These are phyloP conservation scores for Encarsia formosa DNA, from an alignment of 2,888 invertebrate species.

Conservation along the genomic window DNA sequence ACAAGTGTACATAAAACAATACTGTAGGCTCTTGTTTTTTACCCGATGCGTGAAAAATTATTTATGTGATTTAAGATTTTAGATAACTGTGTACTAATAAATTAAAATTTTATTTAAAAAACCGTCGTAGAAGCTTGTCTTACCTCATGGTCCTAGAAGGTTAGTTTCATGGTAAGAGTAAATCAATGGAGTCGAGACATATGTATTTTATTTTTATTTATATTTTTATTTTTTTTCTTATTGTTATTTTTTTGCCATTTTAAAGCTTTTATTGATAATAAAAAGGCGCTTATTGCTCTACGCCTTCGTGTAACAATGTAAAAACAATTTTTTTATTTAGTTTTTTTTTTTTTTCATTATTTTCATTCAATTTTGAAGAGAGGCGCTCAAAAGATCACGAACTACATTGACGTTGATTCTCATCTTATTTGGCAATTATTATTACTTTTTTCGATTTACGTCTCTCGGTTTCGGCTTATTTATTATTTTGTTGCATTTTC, in stretches of 20 bases:
- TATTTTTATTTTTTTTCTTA: constrained; percentile 8
- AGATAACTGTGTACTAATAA: constrained; percentile 14
- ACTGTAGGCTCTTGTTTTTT: background rate
- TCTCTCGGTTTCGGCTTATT: constrained; percentile 5
- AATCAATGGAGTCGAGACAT: no score
- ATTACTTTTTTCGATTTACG: constrained; percentile 4
- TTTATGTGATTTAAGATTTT: no score
- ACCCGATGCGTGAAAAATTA: constrained; percentile 5
- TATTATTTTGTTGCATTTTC: background rate
- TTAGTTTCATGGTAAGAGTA: no score
- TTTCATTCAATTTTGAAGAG: constrained; percentile 16
- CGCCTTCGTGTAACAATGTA: constrained; percentile 23
- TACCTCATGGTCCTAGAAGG: no score
- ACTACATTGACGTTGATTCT: constrained; percentile 17
- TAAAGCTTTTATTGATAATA: constrained; percentile 26
- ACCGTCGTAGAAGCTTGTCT: no score
- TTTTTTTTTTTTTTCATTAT: background rate
- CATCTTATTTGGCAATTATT: constrained; percentile 22
- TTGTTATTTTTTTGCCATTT: constrained; percentile 14
- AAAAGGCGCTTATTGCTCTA: constrained; percentile 20
- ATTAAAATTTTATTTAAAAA: constrained; percentile 27
- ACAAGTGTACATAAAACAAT: background rate
- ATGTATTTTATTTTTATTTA: constrained; percentile 6
- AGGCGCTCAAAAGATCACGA: constrained; percentile 22
- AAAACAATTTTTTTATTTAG: constrained; percentile 23